Evolutionary conservation across 1,140 invertebrate genomes (phyloP).

Genomic region (Caenorhabditis brenneri): DNA sequence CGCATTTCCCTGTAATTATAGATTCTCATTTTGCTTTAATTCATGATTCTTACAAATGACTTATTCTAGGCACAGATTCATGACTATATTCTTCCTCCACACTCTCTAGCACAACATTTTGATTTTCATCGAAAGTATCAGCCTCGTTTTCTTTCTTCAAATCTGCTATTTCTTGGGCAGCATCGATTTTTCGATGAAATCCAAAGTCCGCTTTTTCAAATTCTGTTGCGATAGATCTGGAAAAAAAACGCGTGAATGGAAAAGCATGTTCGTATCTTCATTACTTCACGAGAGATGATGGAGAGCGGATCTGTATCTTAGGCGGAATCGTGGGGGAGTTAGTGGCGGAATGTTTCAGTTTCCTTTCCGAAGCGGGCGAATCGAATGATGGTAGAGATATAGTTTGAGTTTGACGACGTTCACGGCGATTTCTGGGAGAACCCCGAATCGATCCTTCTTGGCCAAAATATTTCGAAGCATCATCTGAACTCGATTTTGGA

Average conservation of each 20-base stretch:
- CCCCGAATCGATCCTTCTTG: not conserved
- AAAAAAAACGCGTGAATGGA: not conserved
- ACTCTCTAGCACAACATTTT: not conserved
- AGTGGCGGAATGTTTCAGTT: not conserved
- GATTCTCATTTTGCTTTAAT: not conserved
- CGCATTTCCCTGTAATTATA: not conserved
- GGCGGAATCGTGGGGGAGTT: not conserved
- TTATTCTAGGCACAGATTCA: not conserved
- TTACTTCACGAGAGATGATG: not conserved
- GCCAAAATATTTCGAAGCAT: not conserved
- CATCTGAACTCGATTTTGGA: not conserved
- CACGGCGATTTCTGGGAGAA: not conserved
- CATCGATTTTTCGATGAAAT: conserved; percentile 12
- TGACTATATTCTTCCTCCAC: not conserved
- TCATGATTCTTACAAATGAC: not conserved
- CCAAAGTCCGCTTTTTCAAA: conserved; percentile 25
- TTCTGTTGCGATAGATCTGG: not conserved
- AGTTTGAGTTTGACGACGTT: not conserved
- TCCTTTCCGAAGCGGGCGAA: not conserved
- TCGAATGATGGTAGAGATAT: conserved; percentile 16
- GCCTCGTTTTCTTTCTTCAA: not conserved
- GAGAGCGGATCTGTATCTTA: not conserved
- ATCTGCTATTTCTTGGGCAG: not conserved
- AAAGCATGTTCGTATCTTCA: too few species aligned
- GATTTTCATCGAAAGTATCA: not conserved